Percentiles rank a stretch among this genome's conserved stretches.
These are phyloP conservation scores for Ataeniobius toweri DNA, from an alignment of 2,797 vertebrate species.

Conservation along the genomic window DNA sequence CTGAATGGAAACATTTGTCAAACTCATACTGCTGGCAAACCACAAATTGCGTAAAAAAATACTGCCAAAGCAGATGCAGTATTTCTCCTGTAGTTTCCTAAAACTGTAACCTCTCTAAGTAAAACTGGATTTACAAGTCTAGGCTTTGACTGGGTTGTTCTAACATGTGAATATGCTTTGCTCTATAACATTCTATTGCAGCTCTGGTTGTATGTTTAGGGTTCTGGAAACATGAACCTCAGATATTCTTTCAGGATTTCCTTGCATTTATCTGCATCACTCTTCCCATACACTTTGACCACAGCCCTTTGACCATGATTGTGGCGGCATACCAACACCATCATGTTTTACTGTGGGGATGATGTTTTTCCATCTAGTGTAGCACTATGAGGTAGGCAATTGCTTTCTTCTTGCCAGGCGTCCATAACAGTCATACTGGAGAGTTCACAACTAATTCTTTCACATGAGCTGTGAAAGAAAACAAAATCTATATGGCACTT, in stretches of 20 bases:
- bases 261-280: not conserved
- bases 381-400: not conserved
- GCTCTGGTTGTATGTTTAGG: not conserved
- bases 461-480: not conserved
- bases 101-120: not conserved
- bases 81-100: not conserved
- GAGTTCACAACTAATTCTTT: not conserved
- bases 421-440: not conserved
- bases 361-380: not conserved
- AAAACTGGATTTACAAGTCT: not conserved
- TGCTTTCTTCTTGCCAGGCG: not conserved
- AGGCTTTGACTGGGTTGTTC: not conserved
- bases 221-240: not conserved
- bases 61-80: not conserved
- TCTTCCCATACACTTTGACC: not conserved
- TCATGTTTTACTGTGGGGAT: not conserved
- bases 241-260: not conserved
- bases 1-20: slow-evolving; percentile 37
- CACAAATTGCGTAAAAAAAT: not conserved
- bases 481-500: not conserved
- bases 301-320: not conserved
- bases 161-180: not conserved
- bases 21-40: slow-evolving; percentile 19
- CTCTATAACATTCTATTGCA: not conserved
- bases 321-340: not conserved